Evolutionary conservation across 2,888 invertebrate species (phyloP), one percentile per base, ranked within the genome.

Genomic region (Nesidiocoris tenuis): DNA sequence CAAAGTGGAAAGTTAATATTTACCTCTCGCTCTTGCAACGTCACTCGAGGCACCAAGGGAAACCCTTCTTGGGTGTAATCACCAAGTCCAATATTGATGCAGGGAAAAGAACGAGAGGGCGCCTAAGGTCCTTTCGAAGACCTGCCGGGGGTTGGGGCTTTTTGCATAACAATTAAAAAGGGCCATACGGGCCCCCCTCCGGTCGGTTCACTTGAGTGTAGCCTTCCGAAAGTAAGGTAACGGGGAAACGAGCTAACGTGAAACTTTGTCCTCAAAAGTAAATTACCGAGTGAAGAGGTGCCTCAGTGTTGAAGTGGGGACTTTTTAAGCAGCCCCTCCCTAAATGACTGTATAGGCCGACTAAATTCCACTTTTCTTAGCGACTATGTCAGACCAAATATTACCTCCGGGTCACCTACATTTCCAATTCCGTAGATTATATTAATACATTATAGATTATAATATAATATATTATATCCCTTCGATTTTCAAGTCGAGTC

Each of bases 101-200:
- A 71, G 78, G 70, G 54, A 72, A 61, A 61, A 21, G 72, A 61
- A 23, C 12, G n/a, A n/a, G n/a, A n/a, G n/a, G n/a, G n/a, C 24
- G 39, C 72, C 63, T 12, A 39, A 39, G 39, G 39, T 39, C 12
- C 39, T 39, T 3, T 39, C 39, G 39, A 39, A 39, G 39, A 39
- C 3, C 5, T 7, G 5, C 12, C 3, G 39, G 12, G 39, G 39
- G 39, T 39, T 39, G 39, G 39, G 39, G 39, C 39, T 71, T 76
- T 79, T 79, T 79, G 79, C 79, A 78, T 79, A 74, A 64, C 79
- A 79, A 79, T 79, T 79, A 79, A 79, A 79, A 79, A 77, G 77
- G 74, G 78, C 59, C 68, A 77, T 77, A 65, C 75, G 78, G 78
- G 77, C 74, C 18, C n/a, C 68, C 63, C 5, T 17, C 59, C 21